These are phyloP conservation scores for Forbesichthys agassizii DNA, from an alignment of 2,113 vertebrate genomes.

Conservation along the genomic window DNA sequence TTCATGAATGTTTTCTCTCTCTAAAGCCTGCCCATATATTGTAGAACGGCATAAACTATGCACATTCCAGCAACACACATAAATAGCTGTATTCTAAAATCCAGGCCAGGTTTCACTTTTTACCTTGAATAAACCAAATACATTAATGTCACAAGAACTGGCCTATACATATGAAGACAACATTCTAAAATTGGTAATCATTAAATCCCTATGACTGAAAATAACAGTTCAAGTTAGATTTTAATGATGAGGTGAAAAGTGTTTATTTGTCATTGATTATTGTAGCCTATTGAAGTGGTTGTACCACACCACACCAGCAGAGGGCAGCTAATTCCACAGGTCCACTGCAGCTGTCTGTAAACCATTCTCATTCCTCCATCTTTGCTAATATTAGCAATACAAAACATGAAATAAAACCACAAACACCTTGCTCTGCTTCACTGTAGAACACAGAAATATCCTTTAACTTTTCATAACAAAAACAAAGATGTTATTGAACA, in stretches of 20 bases:
- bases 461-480: not conserved
- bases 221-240: not conserved
- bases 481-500: not conserved
- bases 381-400: constrained; percentile 7
- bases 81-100: constrained; percentile 2
- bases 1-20: too few species aligned
- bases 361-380: constrained; percentile 13
- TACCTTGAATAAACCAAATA: not conserved
- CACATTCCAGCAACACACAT: not conserved
- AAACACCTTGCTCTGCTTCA: constrained; percentile 3
- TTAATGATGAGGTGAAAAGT: not conserved
- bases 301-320: constrained; percentile 43
- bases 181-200: not conserved
- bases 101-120: constrained; percentile 23
- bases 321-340: constrained; percentile 46
- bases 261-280: not conserved
- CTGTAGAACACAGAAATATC: not conserved
- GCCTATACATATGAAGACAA: not conserved
- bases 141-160: not conserved
- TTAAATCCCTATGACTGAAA: not conserved
- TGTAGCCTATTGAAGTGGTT: not conserved
- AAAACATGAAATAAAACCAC: constrained; percentile 1
- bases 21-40: not conserved
- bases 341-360: constrained; percentile 8
- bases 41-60: not conserved